Base-by-base conservation (phyloP, 1,140 invertebrate genomes). In the Bombus fervidus region DNA sequence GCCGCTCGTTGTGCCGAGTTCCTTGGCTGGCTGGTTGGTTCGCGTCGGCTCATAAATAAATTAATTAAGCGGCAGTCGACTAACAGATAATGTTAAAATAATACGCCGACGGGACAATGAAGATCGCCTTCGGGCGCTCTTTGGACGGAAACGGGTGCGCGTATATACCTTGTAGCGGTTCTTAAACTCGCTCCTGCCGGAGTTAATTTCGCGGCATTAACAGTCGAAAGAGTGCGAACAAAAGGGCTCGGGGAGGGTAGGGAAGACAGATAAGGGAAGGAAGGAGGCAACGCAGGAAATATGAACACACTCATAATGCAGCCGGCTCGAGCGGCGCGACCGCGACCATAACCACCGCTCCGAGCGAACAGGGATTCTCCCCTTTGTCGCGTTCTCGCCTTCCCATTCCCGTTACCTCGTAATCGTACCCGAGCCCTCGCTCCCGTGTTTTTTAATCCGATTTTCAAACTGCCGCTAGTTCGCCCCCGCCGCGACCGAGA, bases 221-320 rank as follows among this genome's bases (percentile, higher is more conserved):
- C 94, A 94, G 94, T 92, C 93, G 93, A 94, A 95, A 95, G 93
- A 95, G 94, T 95, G 94, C 94, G 93, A 95, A 95, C 94, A 95
- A 95, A 94, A 94, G 93, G 93, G 89, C 93, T 93, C 91, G 79
- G 83, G 64, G 64, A 91, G 91, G 92, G 84, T 87, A 90, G 91
- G 89, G 92, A 90, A 91, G 90, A 86, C 87, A 93, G 93, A 94
- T 93, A 94, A 94, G 93, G 92, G 93, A 94, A 92, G 91, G 85
- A 92, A 91, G 92, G 86, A 91, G 91, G 87, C 88, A 89, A 92
- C 90, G 89, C 88, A 91, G 93, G 92, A 94, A 94, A 94, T 94
- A 94, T 94, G 92, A 94, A 93, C 93, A 93, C 92, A 91, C 93
- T 94, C 92, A 91, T 91, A 93, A 92, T 92, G 89, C 90, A 92